A percentile compares a stretch with the other conserved stretches of the same genome.
These are phyloP conservation scores for Limulus polyphemus DNA, from an alignment of 2,888 invertebrate species.

Conservation along the genomic window DNA sequence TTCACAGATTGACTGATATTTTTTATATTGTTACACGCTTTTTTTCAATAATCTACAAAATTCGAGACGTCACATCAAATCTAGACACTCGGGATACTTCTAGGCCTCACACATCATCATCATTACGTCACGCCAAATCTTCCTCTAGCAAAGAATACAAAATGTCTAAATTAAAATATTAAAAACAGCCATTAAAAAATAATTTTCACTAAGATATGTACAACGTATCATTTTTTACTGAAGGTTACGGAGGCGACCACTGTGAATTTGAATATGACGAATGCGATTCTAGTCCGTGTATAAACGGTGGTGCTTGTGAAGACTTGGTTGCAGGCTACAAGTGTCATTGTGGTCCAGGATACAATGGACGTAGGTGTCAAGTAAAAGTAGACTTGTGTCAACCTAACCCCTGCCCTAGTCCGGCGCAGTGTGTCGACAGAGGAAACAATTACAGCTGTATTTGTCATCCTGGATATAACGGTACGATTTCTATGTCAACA, in stretches of 20 bases:
- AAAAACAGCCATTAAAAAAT: too few relatives aligned
- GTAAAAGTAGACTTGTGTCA: slow-evolving; percentile 50
- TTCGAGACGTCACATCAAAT: too few relatives aligned
- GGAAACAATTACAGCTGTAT: slow-evolving; percentile 62
- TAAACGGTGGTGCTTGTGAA: slow-evolving; percentile 56
- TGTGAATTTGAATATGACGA: slow-evolving; percentile 58
- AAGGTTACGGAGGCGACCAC: slow-evolving; percentile 52
- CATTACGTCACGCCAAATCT: too few relatives aligned
- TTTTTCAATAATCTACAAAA: too few relatives aligned
- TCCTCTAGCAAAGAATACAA: too few relatives aligned
- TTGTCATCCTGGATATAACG: slow-evolving; percentile 56
- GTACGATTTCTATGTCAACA: slow-evolving; percentile 8
- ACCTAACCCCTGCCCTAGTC: slow-evolving; percentile 54
- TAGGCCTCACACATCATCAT: too few relatives aligned
- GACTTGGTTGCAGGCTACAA: slow-evolving; percentile 56
- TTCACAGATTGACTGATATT: too few relatives aligned
- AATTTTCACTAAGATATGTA: too few relatives aligned
- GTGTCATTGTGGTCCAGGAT: slow-evolving; percentile 56
- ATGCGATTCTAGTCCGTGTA: slow-evolving; percentile 55
- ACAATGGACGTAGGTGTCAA: slow-evolving; percentile 55
- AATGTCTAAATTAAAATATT: too few relatives aligned
- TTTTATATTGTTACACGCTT: too few relatives aligned
- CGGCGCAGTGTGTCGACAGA: slow-evolving; percentile 55
- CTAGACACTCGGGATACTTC: too few relatives aligned
- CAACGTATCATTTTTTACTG: too few relatives aligned